Evolutionary conservation across 37 sponge, comb jelly and placozoan genomes (phyloP).

Genomic region (Mnemiopsis leidyi): DNA sequence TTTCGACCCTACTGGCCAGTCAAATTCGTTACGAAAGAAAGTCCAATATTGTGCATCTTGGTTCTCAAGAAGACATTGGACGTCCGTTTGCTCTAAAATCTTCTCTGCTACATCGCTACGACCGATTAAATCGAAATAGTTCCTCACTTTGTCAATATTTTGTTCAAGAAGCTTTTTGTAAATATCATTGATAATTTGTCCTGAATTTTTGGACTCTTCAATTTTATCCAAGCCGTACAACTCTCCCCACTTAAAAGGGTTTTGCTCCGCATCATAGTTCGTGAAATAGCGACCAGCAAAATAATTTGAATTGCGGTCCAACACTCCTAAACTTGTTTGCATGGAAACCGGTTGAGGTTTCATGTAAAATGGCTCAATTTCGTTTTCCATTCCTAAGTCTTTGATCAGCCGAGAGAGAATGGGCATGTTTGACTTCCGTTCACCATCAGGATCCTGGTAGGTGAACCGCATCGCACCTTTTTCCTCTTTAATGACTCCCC

Average conservation of each 20-base stretch:
- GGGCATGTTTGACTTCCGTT: background rate
- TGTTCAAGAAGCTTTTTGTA: background rate
- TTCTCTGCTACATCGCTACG: background rate
- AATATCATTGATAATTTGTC: background rate
- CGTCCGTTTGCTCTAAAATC: background rate
- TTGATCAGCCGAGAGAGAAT: background rate
- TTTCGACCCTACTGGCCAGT: background rate
- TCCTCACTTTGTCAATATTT: background rate
- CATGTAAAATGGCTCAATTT: slow-evolving; percentile 3
- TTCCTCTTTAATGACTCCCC: background rate
- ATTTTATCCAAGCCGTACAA: background rate
- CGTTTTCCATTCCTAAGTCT: background rate
- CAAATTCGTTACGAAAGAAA: background rate
- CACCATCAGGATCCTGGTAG: background rate
- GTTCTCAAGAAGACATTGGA: background rate
- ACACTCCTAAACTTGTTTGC: background rate
- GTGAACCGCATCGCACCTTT: background rate
- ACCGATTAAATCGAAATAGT: background rate
- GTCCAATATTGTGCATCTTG: background rate
- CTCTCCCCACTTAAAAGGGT: background rate
- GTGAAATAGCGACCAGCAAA: background rate
- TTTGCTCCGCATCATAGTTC: background rate
- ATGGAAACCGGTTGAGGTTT: background rate
- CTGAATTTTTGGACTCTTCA: background rate
- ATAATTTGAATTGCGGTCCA: background rate